Base-by-base conservation (phyloP, 2,797 vertebrate species). In the Sebastes variabilis region DNA sequence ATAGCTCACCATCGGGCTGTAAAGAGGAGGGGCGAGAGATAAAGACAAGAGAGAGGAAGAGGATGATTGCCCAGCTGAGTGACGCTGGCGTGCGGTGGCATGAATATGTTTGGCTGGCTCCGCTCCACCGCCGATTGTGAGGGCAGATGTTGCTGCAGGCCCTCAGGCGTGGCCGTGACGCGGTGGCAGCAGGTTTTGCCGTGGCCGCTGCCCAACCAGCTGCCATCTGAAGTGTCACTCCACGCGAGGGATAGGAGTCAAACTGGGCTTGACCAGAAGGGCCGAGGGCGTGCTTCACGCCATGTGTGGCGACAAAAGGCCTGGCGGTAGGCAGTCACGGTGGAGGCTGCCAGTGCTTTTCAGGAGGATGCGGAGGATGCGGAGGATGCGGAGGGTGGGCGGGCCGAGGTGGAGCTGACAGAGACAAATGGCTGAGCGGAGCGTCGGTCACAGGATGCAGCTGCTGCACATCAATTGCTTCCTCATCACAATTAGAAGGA, bases 61-160 rank as follows among this genome's bases (percentile, higher is more conserved):
- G 92, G 90, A 88, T 91, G 92, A 91, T 94, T 91, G 90, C 89
- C 80, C 92, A 93, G 93, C 94, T 94, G 93, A 94, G 88, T 90
- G 92, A 93, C 78, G 88, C 77, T 87, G 88, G 93, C 72, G 75
- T 89, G 85, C 84, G 79, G 84, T 87, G 83, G 83, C 86, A 86
- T 91, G 92, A 93, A 93, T 87, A 86, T 76, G 82, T 92, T 87
- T 36, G 85, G 84, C 91, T 95, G 94, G 93, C 92, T 78, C 54
- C 8, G 88, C 86, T 94, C 92, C 92, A 93, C 82, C 55, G 49
- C 67, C 85, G 77, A 94, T 95, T 95, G 95, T 95, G 91, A 88
- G 90, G 94, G 93, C 95, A 96, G 96, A 96, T 96, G 95, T 95
- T 94, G 84, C 91, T 29, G 66, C 30, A 8, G 81, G 82, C 87